Conservation (phyloP, 2,888 invertebrate species). For the Cheilosia vulpina region DNA sequence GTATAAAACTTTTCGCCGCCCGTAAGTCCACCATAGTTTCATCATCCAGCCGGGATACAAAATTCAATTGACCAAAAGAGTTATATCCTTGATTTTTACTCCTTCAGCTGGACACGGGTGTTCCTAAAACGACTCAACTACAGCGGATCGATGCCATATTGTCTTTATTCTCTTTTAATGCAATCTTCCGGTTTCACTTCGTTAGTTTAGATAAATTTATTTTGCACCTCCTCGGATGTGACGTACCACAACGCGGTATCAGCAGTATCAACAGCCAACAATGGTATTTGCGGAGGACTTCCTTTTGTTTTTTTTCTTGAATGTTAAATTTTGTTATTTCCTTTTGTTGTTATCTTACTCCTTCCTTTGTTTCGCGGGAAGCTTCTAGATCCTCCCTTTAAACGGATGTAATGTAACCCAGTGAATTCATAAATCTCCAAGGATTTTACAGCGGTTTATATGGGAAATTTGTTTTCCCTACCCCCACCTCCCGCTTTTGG, state of each 20-base stretch:
- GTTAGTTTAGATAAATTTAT: constrained; percentile 21
- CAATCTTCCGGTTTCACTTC: constrained; percentile 50
- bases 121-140: constrained; percentile 23
- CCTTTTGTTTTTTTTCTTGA: neutral
- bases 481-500: neutral
- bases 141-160: constrained; percentile 36
- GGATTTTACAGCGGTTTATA: constrained; percentile 24
- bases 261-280: neutral
- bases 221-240: neutral
- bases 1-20: constrained; percentile 25
- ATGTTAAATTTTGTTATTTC: neutral
- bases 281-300: neutral
- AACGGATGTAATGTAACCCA: constrained; percentile 7
- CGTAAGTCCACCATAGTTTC: constrained; percentile 6
- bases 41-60: neutral
- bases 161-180: constrained; percentile 41
- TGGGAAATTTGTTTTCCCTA: neutral
- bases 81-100: constrained; percentile 22
- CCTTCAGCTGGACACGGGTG: constrained; percentile 19
- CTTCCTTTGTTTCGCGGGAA: constrained; percentile 23
- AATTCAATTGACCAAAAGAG: constrained; percentile 1
- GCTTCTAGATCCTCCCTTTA: constrained; percentile 2
- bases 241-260: too few relatives aligned
- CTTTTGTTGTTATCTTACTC: constrained; percentile 4
- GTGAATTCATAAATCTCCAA: constrained; percentile 37